Base-by-base conservation (phyloP, 2,797 vertebrate genomes). In the Hipposideros larvatus region DNA sequence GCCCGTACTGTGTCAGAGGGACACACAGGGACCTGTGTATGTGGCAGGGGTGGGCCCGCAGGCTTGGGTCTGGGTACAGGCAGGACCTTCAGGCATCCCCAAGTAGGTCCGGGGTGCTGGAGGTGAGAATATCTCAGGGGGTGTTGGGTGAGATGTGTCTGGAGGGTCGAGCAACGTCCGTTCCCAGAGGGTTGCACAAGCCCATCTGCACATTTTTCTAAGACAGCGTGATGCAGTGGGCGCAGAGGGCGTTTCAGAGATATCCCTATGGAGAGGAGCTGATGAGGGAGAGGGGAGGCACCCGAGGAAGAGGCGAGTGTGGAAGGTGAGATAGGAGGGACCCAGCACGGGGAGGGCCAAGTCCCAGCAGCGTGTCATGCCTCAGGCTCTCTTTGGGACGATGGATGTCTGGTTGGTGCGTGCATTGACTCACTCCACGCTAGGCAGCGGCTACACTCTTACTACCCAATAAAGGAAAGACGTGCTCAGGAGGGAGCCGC, bases 171-270 rank as follows among this genome's bases (percentile, higher is more conserved):
- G 24, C 37, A 79, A 26, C 18, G 18, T 53, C 46, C 5, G 13
- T 26, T 15, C 71, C 43, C 19, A 53, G 43, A 61, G 26, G 37
- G 7, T 5, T 26, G 0, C 0, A 1, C 0, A 16, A 51, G 41
- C 43, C 55, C 8, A 4, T 5, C 1, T 10, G 13, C 16, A 18
- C 48, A 1, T 24, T 8, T 73, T 37, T 11, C n/a, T 46, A 11
- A 1, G 19, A 80, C 1, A 2, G 0, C 2, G 24, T 4, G 41
- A 51, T 28, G 15, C 4, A 0, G 1, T 61, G 18, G 48, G 28
- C 0, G 0, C 11, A 16, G 7, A 4, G 5, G 4, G 11, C 5
- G 10, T 0, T 19, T 34, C 15, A 61, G 13, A 4, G 31, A 18
- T 1, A 2, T 6, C 13, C 0, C 3, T 22, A 4, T 26, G 31